Base-by-base conservation (phyloP, 2,888 invertebrate genomes). In the Arctia plantaginis region DNA sequence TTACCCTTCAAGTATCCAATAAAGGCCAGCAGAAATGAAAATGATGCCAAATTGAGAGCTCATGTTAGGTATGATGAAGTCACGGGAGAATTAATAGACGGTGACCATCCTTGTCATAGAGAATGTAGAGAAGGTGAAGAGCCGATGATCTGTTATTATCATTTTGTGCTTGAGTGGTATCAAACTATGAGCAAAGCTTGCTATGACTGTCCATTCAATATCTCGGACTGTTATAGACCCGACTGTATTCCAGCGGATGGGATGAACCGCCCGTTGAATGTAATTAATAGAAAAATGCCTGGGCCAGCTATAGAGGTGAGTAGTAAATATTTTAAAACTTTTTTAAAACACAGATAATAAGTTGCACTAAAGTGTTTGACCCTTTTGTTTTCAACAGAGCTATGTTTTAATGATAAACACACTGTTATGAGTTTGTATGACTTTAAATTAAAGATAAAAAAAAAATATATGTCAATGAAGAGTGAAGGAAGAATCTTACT, bases 171-270 rank as follows among this genome's bases (percentile, higher is more conserved):
- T 10, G 99, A 99, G 90, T 97, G 97, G 96, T 99, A 98, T 91
- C 97, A 97, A 82, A 97, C 98, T 0, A 97, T 98, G 96, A 98
- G 98, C 89, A 98, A 98, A 90, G 99, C 99, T 0, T 99, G 99
- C 86, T 98, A 96, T 87, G 94, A 97, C 85, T 99, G 99, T 88
- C 98, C 99, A 0, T 96, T 94, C 76, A 97, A 97, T 88, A 82
- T 93, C 1, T 96, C 97, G 0, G 98, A 99, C 88, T 99, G 99
- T 88, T 93, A 92, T 67, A 95, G 97, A 71, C 96, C 97, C 0
- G 98, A 99, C 89, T 99, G 99, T 89, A 97, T 99, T 77, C 96
- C 98, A 0, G 98, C 97, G 0, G 98, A 99, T 91, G 99, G 99
- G 0, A 96, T 97, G 65, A 96, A 96, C 75, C 96, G 98, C 79